Evolutionary conservation across 2,888 invertebrate genomes (phyloP).

Genomic region (Cerastis leucographa): DNA sequence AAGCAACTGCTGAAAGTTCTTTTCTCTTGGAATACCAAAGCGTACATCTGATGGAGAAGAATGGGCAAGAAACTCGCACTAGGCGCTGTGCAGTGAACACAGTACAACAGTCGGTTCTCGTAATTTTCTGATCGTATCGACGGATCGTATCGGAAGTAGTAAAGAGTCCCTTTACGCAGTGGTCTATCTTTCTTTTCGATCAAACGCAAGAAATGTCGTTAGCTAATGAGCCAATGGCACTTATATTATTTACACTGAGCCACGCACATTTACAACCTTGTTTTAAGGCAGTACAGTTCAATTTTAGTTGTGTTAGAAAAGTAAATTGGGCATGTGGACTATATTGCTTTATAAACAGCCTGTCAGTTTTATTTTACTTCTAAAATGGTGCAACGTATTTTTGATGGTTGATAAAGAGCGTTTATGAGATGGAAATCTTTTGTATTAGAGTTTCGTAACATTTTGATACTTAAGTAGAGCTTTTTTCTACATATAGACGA

Average conservation of each 20-base stretch:
- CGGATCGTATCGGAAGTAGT: conserved; percentile 63
- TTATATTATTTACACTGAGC: conserved; percentile 48
- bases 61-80: background rate
- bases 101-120: background rate
- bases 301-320: conserved; percentile 25
- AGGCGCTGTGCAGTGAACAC: background rate
- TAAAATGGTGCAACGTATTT: conserved; percentile 67
- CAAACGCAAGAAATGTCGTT: conserved; percentile 70
- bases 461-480: background rate
- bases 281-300: conserved; percentile 33
- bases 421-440: conserved; percentile 65
- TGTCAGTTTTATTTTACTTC: conserved; percentile 69
- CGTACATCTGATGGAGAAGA: background rate
- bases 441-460: conserved; percentile 43
- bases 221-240: conserved; percentile 71
- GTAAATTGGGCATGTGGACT: conserved; percentile 66
- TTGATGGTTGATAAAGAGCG: conserved; percentile 65
- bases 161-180: conserved; percentile 62
- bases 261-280: conserved; percentile 48
- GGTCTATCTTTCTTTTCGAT: conserved; percentile 69
- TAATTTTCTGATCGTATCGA: conserved; percentile 61
- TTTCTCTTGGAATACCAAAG: too few species aligned
- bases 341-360: conserved; percentile 70
- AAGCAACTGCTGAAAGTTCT: too few species aligned
- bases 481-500: background rate